phyloP scores from a whole-genome alignment of 2,113 vertebrate species.

The Myiozetetes cayanensis region DNA sequence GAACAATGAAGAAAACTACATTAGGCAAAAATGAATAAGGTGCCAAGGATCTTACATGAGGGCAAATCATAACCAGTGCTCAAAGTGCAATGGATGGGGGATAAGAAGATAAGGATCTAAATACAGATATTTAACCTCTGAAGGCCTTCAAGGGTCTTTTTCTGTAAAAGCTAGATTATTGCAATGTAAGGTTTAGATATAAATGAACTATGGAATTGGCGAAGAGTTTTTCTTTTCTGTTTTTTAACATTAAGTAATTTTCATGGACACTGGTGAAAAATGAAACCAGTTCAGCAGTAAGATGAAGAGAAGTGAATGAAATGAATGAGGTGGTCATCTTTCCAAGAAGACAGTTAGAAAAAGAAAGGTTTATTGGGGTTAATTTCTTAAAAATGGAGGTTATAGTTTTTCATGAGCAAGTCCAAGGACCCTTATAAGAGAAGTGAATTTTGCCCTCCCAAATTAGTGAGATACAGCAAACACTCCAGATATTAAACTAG shows the following conservation, averaged over 20 bases:
- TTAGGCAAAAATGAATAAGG: slow-evolving; percentile 55
- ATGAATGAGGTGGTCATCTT: background rate
- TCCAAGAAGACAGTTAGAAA: background rate
- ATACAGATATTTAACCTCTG: slow-evolving; percentile 48
- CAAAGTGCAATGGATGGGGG: slow-evolving; percentile 1
- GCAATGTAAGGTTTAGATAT: slow-evolving; percentile 10
- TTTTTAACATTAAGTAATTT: slow-evolving; percentile 7
- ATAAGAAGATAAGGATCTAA: slow-evolving; percentile 41
- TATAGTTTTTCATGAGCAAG: background rate
- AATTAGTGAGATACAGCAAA: background rate
- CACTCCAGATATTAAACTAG: background rate
- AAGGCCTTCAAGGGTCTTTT: slow-evolving; percentile 33
- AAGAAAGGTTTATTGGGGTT: background rate
- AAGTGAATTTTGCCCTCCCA: background rate
- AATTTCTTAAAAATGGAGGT: background rate
- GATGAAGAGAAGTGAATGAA: background rate
- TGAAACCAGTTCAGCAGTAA: background rate
- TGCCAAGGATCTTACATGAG: slow-evolving; percentile 49
- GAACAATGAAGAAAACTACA: slow-evolving; percentile 51
- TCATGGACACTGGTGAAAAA: background rate
- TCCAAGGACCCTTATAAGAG: background rate
- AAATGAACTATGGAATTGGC: slow-evolving; percentile 26
- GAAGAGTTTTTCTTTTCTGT: background rate
- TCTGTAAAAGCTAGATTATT: slow-evolving; percentile 31
- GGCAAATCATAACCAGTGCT: slow-evolving; percentile 50